Conservation (phyloP, 1,140 invertebrate species). For the Octopus sinensis region DNA sequence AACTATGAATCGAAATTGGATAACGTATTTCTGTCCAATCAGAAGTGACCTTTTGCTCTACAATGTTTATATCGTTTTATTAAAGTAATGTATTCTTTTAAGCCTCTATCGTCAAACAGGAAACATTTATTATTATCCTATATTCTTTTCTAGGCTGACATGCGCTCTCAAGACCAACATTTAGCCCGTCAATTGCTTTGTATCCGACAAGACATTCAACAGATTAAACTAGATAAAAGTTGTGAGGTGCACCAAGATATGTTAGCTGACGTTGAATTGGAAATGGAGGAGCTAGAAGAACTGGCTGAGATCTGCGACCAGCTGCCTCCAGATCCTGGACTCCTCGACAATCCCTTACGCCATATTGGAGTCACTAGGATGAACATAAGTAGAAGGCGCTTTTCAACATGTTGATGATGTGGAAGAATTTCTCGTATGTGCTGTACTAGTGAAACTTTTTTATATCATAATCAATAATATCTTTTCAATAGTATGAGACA, state of each 20-base stretch:
- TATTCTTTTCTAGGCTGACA: slow-evolving; percentile 38
- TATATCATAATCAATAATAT: too few species aligned
- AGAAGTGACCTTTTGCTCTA: too few species aligned
- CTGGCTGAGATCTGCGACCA: slow-evolving; percentile 45
- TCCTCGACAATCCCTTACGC: slow-evolving; percentile 38
- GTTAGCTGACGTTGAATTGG: slow-evolving; percentile 46
- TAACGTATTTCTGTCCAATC: too few species aligned
- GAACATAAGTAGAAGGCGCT: slow-evolving; percentile 47
- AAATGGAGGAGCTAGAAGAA: slow-evolving; percentile 45
- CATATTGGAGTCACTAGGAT: slow-evolving; percentile 48
- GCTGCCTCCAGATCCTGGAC: slow-evolving; percentile 29
- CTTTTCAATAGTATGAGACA: too few species aligned
- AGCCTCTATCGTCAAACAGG: too few species aligned
- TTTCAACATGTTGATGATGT: slow-evolving; percentile 45
- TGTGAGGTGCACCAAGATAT: slow-evolving; percentile 48
- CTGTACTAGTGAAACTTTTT: too few species aligned
- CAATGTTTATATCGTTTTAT: too few species aligned
- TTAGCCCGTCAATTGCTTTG: slow-evolving; percentile 44
- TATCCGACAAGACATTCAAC: slow-evolving; percentile 46
- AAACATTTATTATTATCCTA: too few species aligned
- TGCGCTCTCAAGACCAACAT: slow-evolving; percentile 45
- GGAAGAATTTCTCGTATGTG: too few species aligned
- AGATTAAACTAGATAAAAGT: slow-evolving; percentile 43
- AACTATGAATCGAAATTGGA: too few species aligned
- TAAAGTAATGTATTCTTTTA: too few species aligned